Base-by-base conservation (phyloP, 2,797 vertebrate genomes). In the Chaetophractus vellerosus region DNA sequence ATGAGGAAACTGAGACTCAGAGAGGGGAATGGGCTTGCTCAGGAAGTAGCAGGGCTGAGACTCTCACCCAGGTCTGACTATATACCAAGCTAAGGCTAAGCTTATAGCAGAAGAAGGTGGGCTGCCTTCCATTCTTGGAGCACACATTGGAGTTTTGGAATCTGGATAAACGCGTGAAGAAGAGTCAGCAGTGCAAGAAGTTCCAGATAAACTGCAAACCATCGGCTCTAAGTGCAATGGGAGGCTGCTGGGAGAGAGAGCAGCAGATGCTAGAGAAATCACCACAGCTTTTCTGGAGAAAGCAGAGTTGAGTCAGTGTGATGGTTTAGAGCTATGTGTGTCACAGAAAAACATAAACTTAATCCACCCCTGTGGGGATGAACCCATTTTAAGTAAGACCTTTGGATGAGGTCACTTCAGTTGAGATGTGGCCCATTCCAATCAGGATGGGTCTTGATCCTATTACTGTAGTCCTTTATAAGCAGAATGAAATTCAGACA, bases 141-240 rank as follows among this genome's bases (percentile, higher is more conserved):
- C 9, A 5, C 64, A 75, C 2, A 5, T 11, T 8, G 16, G 4
- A 28, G 18, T 31, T 16, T 4, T 52, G 33, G 55, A 19, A 2
- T 31, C 31, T 21, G 26, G 8, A 21, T 12, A 38, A 41, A 2
- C 18, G 72, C n/a, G 6, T 0, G 26, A 48, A 59, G 88, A 24
- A 69, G 59, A 24, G 24, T 41, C 71, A 24, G 31, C 21, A 6
- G n/a, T 0, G 52, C 38, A 36, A 45, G 36, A 64, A n/a, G 12
- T 33, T 81, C 15, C 16, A 31, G 23, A 52, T 3, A 1, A 36
- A 31, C 9, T 1, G 0, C 14, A 21, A 63, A 8, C 36, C 10
- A 0, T 0, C 1, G 24, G 1, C 24, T 19, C 6, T 5, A 15
- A 24, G 23, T 1, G 7, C 8, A 23, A 9, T 19, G 8, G 31